These are phyloP conservation scores for Drosophila nebulosa DNA, from an alignment of 1,140 invertebrate species.

Conservation along the genomic window DNA sequence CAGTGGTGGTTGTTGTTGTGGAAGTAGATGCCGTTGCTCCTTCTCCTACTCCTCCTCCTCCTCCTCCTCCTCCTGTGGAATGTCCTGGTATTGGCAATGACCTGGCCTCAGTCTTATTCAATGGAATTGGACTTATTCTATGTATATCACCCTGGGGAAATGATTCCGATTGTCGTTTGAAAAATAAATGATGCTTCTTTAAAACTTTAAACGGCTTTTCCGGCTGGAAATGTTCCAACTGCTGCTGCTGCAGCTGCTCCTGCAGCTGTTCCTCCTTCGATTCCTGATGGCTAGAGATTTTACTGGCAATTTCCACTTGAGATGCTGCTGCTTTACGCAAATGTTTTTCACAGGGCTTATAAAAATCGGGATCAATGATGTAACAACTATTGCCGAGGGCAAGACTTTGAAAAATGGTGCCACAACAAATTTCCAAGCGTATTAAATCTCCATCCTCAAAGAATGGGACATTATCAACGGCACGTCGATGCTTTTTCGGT, in stretches of 20 bases:
- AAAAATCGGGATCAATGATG: constrained; percentile 66
- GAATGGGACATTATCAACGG: constrained; percentile 60
- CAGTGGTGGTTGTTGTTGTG: constrained; percentile 81
- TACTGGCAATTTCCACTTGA: neutral
- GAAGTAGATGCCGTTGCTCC: constrained; percentile 80
- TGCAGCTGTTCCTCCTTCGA: no score
- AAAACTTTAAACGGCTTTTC: constrained; percentile 54
- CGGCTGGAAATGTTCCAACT: constrained; percentile 1
- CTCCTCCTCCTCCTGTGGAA: constrained; percentile 28
- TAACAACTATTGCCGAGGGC: constrained; percentile 50
- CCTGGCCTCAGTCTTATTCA: constrained; percentile 67
- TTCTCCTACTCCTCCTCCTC: constrained; percentile 80
- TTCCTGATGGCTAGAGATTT: neutral
- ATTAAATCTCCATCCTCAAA: constrained; percentile 66
- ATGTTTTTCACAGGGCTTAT: constrained; percentile 68
- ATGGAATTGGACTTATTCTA: constrained; percentile 70
- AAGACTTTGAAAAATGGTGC: constrained; percentile 65
- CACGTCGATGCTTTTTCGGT: constrained; percentile 54
- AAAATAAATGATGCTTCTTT: constrained; percentile 79
- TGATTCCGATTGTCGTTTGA: constrained; percentile 75
- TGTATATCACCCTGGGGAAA: constrained; percentile 73
- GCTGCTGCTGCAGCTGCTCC: neutral
- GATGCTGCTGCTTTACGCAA: constrained; percentile 35
- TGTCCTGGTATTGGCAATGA: constrained; percentile 26
- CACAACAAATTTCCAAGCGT: constrained; percentile 68